Percentiles rank a stretch among this genome's conserved stretches.
Evolutionary conservation across 2,888 invertebrate species (phyloP).

Genomic region (Oligia latruncula): DNA sequence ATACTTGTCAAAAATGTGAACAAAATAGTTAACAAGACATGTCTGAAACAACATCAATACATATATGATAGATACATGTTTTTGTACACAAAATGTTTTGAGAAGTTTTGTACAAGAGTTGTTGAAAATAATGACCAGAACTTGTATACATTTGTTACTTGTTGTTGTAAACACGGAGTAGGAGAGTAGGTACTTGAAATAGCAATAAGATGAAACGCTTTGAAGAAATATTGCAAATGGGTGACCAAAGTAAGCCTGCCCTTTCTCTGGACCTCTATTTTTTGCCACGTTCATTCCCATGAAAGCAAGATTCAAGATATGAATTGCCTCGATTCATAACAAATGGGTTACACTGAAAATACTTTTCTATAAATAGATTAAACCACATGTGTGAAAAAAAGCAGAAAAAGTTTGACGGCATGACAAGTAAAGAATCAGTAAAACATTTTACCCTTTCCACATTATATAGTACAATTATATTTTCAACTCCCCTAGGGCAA

Average conservation of each 20-base stretch:
- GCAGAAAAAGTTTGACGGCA: constrained; percentile 20
- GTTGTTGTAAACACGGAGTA: neutral
- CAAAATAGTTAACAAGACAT: neutral
- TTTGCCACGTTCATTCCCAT: neutral
- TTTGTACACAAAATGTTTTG: neutral
- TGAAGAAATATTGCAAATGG: neutral
- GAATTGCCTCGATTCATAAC: neutral
- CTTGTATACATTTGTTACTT: neutral
- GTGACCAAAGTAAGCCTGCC: neutral
- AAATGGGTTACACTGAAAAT: neutral
- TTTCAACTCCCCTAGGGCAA: constrained; percentile 37
- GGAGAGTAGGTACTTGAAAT: neutral
- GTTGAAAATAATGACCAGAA: neutral
- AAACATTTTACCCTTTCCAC: constrained; percentile 53
- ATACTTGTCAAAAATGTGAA: neutral
- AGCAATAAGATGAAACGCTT: neutral
- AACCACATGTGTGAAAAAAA: constrained; percentile 16
- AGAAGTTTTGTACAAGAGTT: neutral
- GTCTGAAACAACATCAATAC: neutral
- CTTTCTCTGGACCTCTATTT: neutral
- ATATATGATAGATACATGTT: neutral
- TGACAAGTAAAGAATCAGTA: constrained; percentile 34
- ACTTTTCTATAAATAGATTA: constrained; percentile 9
- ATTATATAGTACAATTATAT: constrained; percentile 20
- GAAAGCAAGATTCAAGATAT: neutral